These are phyloP conservation scores for Leucophenga maculata DNA, from an alignment of 2,888 invertebrate genomes.

Conservation along the genomic window DNA sequence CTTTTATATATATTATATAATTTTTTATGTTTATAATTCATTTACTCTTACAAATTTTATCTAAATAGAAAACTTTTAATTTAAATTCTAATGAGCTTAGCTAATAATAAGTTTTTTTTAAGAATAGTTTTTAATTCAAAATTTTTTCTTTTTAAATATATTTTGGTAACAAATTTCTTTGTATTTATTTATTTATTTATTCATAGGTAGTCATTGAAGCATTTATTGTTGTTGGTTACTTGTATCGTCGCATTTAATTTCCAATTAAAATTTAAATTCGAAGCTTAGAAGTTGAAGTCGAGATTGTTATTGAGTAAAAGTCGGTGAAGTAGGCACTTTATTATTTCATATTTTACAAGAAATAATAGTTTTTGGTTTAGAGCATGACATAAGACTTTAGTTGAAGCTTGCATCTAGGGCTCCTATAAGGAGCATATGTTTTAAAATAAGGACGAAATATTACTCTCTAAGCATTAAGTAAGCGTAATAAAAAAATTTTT, in stretches of 20 bases:
- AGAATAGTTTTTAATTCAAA: neutral
- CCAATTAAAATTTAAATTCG: slow-evolving; percentile 37
- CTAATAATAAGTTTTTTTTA: neutral
- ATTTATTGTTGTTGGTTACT: slow-evolving; percentile 13
- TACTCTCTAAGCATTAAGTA: too few species aligned
- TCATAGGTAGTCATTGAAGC: slow-evolving; percentile 7
- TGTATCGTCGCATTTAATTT: neutral
- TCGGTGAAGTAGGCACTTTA: slow-evolving; percentile 49
- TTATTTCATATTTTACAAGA: slow-evolving; percentile 20
- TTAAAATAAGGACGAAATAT: neutral
- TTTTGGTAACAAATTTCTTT: too few species aligned
- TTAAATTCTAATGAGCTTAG: neutral
- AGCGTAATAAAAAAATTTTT: too few species aligned
- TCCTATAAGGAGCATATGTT: slow-evolving; percentile 23
- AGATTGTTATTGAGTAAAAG: slow-evolving; percentile 42
- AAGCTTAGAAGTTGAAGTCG: slow-evolving; percentile 43
- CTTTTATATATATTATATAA: too few species aligned
- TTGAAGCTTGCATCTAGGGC: neutral
- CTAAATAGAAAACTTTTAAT: slow-evolving; percentile 14
- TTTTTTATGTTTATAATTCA: neutral
- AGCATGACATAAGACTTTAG: neutral
- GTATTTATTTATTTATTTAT: neutral
- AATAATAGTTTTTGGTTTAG: neutral
- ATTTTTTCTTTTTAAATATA: too few species aligned
- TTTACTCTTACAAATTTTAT: slow-evolving; percentile 9